Conservation (phyloP, 2,797 vertebrate genomes). For the Lerista edwardsae region DNA sequence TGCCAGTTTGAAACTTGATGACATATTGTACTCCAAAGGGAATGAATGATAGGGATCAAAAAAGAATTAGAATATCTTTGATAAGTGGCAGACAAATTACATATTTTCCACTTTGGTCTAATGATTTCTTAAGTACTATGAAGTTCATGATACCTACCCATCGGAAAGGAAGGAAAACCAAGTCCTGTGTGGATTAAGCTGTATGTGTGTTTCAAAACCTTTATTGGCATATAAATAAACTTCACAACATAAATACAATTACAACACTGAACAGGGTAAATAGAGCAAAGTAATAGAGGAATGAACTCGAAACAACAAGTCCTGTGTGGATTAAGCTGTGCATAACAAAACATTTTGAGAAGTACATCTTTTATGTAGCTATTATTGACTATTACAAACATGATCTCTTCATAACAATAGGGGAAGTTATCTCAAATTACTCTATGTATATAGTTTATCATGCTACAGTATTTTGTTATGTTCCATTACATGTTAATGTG, state of each 20-base stretch:
- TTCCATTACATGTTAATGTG: too few relatives aligned
- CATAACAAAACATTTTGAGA: background rate
- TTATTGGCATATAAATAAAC: too few relatives aligned
- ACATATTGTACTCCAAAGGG: conserved; percentile 25
- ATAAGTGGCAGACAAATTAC: conserved; percentile 42
- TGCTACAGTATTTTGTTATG: background rate
- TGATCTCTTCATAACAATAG: background rate
- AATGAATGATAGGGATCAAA: conserved; percentile 31
- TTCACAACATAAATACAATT: too few relatives aligned
- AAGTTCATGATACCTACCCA: conserved; percentile 1
- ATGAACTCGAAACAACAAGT: too few relatives aligned
- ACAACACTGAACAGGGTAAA: too few relatives aligned
- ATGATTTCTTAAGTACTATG: conserved; percentile 31
- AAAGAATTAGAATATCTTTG: conserved; percentile 36
- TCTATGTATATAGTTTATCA: too few relatives aligned
- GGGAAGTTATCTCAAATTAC: background rate
- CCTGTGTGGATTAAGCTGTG: background rate
- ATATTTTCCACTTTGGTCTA: conserved; percentile 32
- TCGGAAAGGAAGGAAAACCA: background rate
- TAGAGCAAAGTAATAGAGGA: too few relatives aligned
- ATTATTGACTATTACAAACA: background rate
- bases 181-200: background rate
- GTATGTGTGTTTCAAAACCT: too few relatives aligned
- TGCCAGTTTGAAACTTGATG: conserved; percentile 39
- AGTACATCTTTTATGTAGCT: background rate